Evolutionary conservation across 64 coral and sea anemone species (phyloP).

Genomic region (Exaiptasia diaphana): DNA sequence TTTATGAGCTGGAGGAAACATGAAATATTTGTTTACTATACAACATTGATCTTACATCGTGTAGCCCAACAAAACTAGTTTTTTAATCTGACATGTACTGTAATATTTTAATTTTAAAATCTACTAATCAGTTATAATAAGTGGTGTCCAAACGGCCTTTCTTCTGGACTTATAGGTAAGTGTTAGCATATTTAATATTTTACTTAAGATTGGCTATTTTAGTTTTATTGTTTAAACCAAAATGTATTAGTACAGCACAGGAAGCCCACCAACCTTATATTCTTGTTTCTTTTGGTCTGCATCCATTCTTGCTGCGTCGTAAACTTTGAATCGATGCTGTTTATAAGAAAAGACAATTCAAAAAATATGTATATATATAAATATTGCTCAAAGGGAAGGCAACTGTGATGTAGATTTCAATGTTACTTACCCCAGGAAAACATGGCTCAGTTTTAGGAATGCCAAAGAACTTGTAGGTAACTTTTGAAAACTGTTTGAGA

Average conservation of each 20-base stretch:
- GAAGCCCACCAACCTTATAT: slow-evolving; percentile 41
- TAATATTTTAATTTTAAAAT: too few relatives aligned
- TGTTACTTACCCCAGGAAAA: slow-evolving; percentile 43
- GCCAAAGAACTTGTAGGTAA: slow-evolving; percentile 70
- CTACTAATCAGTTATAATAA: too few relatives aligned
- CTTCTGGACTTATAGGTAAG: too few relatives aligned
- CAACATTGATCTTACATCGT: too few relatives aligned
- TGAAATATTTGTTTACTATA: too few relatives aligned
- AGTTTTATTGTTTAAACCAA: background rate
- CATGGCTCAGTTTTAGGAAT: slow-evolving; percentile 53
- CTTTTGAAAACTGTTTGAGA: slow-evolving; percentile 39
- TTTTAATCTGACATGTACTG: too few relatives aligned
- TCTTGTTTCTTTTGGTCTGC: slow-evolving; percentile 47
- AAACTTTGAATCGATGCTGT: slow-evolving; percentile 41
- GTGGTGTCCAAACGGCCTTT: too few relatives aligned
- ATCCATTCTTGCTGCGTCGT: slow-evolving; percentile 12
- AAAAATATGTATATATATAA: background rate
- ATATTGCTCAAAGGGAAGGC: background rate
- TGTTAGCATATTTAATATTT: too few relatives aligned
- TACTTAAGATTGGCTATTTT: background rate
- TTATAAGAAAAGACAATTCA: background rate
- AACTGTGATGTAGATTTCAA: background rate
- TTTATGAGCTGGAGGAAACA: too few relatives aligned
- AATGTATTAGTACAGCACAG: background rate
- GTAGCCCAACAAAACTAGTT: too few relatives aligned